These are phyloP conservation scores for Andrena hattorfiana DNA, from an alignment of 2,888 invertebrate genomes.

Conservation along the genomic window DNA sequence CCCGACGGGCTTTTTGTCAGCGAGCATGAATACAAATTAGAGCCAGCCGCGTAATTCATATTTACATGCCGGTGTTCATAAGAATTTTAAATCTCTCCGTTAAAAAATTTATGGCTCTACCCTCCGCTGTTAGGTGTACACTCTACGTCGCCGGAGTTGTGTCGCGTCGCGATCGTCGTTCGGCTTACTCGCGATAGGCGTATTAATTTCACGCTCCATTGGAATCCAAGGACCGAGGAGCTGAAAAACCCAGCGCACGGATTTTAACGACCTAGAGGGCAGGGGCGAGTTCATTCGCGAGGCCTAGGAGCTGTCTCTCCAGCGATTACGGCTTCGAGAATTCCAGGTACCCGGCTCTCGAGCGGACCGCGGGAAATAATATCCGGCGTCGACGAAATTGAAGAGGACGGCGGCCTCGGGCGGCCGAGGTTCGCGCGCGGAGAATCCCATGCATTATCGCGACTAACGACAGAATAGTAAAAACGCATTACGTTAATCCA, in stretches of 20 bases:
- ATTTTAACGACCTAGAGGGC: too few species aligned
- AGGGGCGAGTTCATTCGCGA: background rate
- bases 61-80: background rate
- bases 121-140: too few species aligned
- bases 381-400: conserved; percentile 29
- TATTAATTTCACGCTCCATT: too few species aligned
- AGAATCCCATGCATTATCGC: background rate
- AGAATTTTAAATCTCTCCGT: background rate
- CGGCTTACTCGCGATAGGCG: too few species aligned
- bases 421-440: background rate
- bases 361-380: conserved; percentile 4
- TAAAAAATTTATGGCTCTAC: too few species aligned
- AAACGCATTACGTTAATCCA: conserved; percentile 67
- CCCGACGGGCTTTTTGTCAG: too few species aligned
- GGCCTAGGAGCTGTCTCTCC: background rate
- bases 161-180: too few species aligned
- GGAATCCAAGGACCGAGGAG: too few species aligned
- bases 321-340: background rate
- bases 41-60: background rate
- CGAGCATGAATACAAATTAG: background rate
- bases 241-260: too few species aligned
- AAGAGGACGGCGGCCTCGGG: background rate
- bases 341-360: conserved; percentile 9
- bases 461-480: conserved; percentile 12
- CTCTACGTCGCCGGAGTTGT: too few species aligned